Conservation (phyloP, 2,113 vertebrate genomes). For the Columba livia region DNA sequence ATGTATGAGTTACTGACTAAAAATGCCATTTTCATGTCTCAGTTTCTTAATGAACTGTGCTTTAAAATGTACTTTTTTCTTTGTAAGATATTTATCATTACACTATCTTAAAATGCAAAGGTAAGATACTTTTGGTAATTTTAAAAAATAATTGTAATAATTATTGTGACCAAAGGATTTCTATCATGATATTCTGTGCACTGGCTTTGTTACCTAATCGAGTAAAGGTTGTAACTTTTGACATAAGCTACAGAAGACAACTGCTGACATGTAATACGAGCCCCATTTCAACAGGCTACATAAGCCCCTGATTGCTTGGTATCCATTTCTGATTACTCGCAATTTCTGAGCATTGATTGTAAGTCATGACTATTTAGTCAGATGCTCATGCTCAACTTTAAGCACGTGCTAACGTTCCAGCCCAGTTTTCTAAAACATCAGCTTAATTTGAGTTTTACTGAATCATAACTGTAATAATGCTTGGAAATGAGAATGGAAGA, state of each 20-base stretch:
- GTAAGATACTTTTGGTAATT: neutral
- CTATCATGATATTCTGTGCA: neutral
- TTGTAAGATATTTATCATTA: neutral
- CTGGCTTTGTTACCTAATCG: neutral
- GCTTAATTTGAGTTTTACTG: neutral
- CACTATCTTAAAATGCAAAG: neutral
- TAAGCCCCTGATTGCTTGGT: neutral
- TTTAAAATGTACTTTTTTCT: neutral
- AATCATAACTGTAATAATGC: neutral
- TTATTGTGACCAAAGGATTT: neutral
- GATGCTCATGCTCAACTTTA: neutral
- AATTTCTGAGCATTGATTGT: neutral
- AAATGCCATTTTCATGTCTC: slow-evolving; percentile 74
- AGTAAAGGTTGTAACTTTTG: neutral
- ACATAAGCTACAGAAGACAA: neutral
- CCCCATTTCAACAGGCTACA: neutral
- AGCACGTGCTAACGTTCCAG: neutral
- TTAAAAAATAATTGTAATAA: neutral
- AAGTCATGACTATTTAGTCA: neutral
- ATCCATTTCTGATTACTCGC: neutral
- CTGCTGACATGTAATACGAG: neutral
- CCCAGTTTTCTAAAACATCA: neutral
- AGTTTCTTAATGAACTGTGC: slow-evolving; percentile 40
- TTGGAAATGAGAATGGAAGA: neutral
- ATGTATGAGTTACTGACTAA: slow-evolving; percentile 76